Percentiles rank a stretch among this genome's conserved stretches.
Evolutionary conservation across 2,797 vertebrate genomes (phyloP).

Genomic region (Anabacerthia variegaticeps): DNA sequence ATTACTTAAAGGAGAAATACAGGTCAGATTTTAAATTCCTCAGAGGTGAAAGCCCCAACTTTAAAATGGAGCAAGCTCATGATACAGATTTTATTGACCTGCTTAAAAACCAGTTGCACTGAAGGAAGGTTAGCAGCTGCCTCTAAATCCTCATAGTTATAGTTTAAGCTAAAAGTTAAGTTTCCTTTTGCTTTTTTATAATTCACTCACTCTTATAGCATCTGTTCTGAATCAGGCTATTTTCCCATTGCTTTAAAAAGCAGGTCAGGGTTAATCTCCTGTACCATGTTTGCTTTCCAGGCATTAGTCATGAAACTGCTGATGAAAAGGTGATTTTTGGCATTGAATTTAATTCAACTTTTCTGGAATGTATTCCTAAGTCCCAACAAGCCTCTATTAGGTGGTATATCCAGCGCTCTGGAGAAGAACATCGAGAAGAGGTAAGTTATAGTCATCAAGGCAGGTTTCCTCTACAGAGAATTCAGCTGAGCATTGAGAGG

Average conservation of each 20-base stretch:
- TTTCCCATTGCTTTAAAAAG: slow-evolving; percentile 78
- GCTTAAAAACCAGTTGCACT: slow-evolving; percentile 59
- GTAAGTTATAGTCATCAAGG: slow-evolving; percentile 76
- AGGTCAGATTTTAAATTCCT: slow-evolving; percentile 32
- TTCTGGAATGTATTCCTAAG: slow-evolving; percentile 96
- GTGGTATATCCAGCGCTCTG: slow-evolving; percentile 80
- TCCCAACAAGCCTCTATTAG: slow-evolving; percentile 90
- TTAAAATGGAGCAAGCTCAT: background rate
- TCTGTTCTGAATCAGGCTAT: slow-evolving; percentile 79
- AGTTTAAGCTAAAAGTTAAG: slow-evolving; percentile 68
- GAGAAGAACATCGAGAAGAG: slow-evolving; percentile 87
- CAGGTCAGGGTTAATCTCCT: slow-evolving; percentile 79
- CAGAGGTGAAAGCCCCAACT: background rate
- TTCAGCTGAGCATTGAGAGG: slow-evolving; percentile 23
- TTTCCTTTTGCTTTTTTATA: slow-evolving; percentile 69
- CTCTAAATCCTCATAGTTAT: slow-evolving; percentile 61
- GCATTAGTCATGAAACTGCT: slow-evolving; percentile 81
- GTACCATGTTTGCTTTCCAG: slow-evolving; percentile 80
- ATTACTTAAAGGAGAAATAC: slow-evolving; percentile 14
- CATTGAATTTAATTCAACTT: slow-evolving; percentile 95
- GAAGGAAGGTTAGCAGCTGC: slow-evolving; percentile 42
- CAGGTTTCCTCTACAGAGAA: slow-evolving; percentile 13
- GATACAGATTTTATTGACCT: slow-evolving; percentile 48
- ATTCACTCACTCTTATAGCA: slow-evolving; percentile 56
- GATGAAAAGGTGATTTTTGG: slow-evolving; percentile 96